A percentile compares a stretch with the other conserved stretches of the same genome.
Conservation (phyloP, 2,113 vertebrate genomes). For the Xiphophorus couchianus region DNA sequence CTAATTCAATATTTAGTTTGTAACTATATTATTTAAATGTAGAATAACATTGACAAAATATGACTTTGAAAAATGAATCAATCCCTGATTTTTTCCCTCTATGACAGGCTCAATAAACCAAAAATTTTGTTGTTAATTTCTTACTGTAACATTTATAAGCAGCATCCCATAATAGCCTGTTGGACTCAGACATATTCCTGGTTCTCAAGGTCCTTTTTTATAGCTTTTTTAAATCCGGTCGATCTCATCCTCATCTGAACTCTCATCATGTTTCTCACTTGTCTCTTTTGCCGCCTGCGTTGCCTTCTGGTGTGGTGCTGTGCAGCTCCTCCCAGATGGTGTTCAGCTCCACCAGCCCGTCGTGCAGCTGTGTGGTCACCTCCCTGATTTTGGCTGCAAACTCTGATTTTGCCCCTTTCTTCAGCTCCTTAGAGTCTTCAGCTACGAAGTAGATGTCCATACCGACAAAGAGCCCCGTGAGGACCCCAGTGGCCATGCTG, state of each 20-base stretch:
- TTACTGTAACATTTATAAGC: too few relatives aligned
- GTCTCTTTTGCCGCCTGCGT: neutral
- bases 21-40: too few relatives aligned
- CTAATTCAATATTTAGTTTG: too few relatives aligned
- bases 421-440: slow-evolving; percentile 80
- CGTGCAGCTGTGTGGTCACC: slow-evolving; percentile 72
- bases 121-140: too few relatives aligned
- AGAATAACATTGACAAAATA: too few relatives aligned
- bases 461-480: slow-evolving; percentile 77
- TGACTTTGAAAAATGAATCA: too few relatives aligned
- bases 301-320: slow-evolving; percentile 1
- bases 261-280: slow-evolving; percentile 11
- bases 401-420: slow-evolving; percentile 79
- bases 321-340: slow-evolving; percentile 76
- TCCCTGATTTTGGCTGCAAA: slow-evolving; percentile 81
- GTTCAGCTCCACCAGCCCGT: slow-evolving; percentile 79
- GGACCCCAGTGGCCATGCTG: slow-evolving; percentile 77
- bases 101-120: too few relatives aligned
- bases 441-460: slow-evolving; percentile 85
- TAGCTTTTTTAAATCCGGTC: slow-evolving; percentile 64
- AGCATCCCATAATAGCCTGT: too few relatives aligned
- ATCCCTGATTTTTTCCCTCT: too few relatives aligned
- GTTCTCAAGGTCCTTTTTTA: slow-evolving; percentile 66
- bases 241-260: slow-evolving; percentile 61
- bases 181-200: slow-evolving; percentile 52